Percentiles rank a stretch among this genome's conserved stretches.
Evolutionary conservation across 1,140 invertebrate species (phyloP).

Genomic region (Drosophila ogumai): DNA sequence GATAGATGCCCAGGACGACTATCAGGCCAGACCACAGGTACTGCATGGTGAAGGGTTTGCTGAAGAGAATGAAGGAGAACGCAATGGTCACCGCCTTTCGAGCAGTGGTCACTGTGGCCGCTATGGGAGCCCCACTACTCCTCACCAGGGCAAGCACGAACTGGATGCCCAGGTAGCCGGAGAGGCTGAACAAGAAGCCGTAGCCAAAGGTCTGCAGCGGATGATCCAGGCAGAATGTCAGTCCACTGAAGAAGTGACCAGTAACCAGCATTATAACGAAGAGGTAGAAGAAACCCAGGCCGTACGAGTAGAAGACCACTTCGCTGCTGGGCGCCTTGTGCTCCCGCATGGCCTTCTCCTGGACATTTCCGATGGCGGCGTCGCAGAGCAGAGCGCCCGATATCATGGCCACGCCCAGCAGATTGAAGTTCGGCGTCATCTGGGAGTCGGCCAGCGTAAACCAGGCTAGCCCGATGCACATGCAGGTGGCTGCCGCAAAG

Average conservation of each 20-base stretch:
- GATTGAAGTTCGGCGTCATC: conserved; percentile 94
- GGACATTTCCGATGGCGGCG: conserved; percentile 97
- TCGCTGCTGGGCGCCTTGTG: conserved; percentile 94
- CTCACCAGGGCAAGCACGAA: conserved; percentile 95
- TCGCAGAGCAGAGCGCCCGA: conserved; percentile 94
- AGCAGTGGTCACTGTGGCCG: conserved; percentile 95
- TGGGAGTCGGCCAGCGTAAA: conserved; percentile 97
- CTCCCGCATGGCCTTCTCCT: conserved; percentile 96
- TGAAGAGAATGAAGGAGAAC: conserved; percentile 96
- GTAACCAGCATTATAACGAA: conserved; percentile 90
- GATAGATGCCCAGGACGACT: conserved; percentile 95
- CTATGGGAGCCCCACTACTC: conserved; percentile 94
- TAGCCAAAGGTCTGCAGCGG: conserved; percentile 93
- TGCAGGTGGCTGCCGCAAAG: conserved; percentile 92
- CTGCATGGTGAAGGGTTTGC: conserved; percentile 97
- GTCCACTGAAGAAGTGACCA: conserved; percentile 91
- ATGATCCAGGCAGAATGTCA: conserved; percentile 91
- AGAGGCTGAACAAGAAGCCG: conserved; percentile 93
- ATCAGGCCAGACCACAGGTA: conserved; percentile 96
- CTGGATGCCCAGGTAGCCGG: conserved; percentile 96
- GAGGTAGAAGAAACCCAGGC: conserved; percentile 94
- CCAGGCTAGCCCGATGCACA: conserved; percentile 96
- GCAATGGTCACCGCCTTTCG: conserved; percentile 96
- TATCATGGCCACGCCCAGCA: conserved; percentile 94
- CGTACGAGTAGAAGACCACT: conserved; percentile 97